A percentile compares a stretch with the other conserved stretches of the same genome.
Evolutionary conservation across 2,888 invertebrate species (phyloP).

Genomic region (Dione juno): DNA sequence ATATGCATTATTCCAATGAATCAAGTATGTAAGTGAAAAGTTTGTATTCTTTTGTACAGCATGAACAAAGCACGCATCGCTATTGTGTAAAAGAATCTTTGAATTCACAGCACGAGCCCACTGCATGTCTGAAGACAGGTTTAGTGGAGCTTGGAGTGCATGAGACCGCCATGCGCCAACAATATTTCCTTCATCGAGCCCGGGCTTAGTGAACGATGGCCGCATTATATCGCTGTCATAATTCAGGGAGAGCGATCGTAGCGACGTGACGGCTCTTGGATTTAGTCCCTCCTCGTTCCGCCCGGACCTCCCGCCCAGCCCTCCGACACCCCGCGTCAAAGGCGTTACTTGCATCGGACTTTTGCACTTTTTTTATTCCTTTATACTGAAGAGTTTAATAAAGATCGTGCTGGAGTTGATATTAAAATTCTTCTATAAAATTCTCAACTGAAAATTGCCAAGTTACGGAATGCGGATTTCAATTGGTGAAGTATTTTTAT

Average conservation of each 20-base stretch:
- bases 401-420: slow-evolving; percentile 65
- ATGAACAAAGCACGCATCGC: slow-evolving; percentile 31
- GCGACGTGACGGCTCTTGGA: slow-evolving; percentile 66
- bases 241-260: slow-evolving; percentile 71
- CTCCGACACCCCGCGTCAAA: slow-evolving; percentile 46
- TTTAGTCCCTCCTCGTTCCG: slow-evolving; percentile 46
- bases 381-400: slow-evolving; percentile 66
- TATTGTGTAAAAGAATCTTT: slow-evolving; percentile 30
- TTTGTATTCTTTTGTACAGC: slow-evolving; percentile 31
- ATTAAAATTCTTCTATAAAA: slow-evolving; percentile 72
- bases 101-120: slow-evolving; percentile 27
- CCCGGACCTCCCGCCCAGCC: slow-evolving; percentile 51
- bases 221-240: slow-evolving; percentile 74
- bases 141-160: slow-evolving; percentile 18
- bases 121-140: slow-evolving; percentile 29
- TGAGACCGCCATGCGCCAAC: slow-evolving; percentile 46
- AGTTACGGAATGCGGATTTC: slow-evolving; percentile 32
- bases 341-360: slow-evolving; percentile 65
- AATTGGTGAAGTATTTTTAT: slow-evolving; percentile 29
- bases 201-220: slow-evolving; percentile 71
- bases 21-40: slow-evolving; percentile 30
- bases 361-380: slow-evolving; percentile 55
- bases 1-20: slow-evolving; percentile 32
- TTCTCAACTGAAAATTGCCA: slow-evolving; percentile 34
- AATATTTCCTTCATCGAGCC: slow-evolving; percentile 75